Base-by-base conservation (phyloP, 2,888 invertebrate species). In the Drosophila kuntzei region DNA sequence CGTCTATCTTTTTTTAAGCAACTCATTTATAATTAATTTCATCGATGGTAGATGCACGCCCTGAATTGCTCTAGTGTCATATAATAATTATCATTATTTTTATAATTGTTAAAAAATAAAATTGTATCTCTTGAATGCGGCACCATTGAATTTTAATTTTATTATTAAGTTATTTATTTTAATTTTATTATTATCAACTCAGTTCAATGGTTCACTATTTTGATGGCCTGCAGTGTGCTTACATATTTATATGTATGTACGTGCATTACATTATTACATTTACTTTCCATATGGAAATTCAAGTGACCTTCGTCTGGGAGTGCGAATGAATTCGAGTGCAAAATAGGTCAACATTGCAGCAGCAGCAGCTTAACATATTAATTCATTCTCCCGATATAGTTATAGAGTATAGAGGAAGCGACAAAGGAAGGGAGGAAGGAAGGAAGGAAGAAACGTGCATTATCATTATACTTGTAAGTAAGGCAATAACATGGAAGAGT, bases 221-320 rank as follows among this genome's bases (percentile, higher is more conserved):
- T 3, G 12, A 22, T 46, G 61, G 11, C n/a, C 36, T 9, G 54
- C 7, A 6, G 25, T 62, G 55, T 62, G 16, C n/a, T 32, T 59
- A 41, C 46, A 16, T 8, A 16, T 36, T n/a, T n/a, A n/a, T 20
- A 49, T 29, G 27, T 36, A 60, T 34, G 46, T 47, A 18, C 6
- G 29, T 14, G 34, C 46, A 63, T 63, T 60, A 72, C 54, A 68
- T 59, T 59, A 53, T 53, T 44, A 44, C 51, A 18, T 36, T 41
- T 18, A 36, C 39, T 49, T 39, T 59, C 49, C 49, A 49, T 61
- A 71, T 80, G 81, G 47, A 72, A 70, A 69, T 70, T 27, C 20
- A 69, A 64, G 63, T 83, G 81, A 81, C 81, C 81, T 81, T 81
- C 85, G 76, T 69, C 75, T 71, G 75, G 68, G 18, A 44, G 43